Base-by-base conservation (phyloP, 2,113 vertebrate species). In the Oreochromis tanganicae region DNA sequence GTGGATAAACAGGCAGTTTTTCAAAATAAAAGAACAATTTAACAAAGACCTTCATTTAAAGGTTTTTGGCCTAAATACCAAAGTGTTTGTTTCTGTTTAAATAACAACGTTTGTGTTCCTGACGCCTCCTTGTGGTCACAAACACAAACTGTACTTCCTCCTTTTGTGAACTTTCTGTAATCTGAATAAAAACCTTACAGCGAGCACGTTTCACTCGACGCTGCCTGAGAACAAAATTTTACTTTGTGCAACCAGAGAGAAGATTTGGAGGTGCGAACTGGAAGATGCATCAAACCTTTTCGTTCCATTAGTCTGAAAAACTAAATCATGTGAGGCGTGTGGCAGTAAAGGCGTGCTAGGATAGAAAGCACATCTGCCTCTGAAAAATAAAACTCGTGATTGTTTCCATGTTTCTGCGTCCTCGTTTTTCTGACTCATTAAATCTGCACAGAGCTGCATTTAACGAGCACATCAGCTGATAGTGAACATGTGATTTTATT, bases 341-440 rank as follows among this genome's bases (percentile, higher is more conserved):
- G 1, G 4, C 24, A 57, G 21, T 57, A 24, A 8, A 29, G 13
- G 24, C 8, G 14, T 24, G n/a, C n/a, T 27, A 3, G 43, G 10
- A 50, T 19, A 68, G 19, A 34, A 73, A 73, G 14, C 68, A 43
- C n/a, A 43, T 0, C 9, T 78, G 73, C 1, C 7, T 52, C 46
- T 32, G 17, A 32, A 8, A 50, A 32, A n/a, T 4, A 4, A 34
- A 50, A 34, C 48, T 78, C 27, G 4, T 8, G 46, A n/a, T 32
- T 14, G 13, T 8, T 46, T 73, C 14, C 66, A 3, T 43, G 41
- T 73, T 73, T 73, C 38, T 46, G 66, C 21, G 3, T 71, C 38
- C 5, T 27, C 1, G 0, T 27, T 43, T 0, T 41, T 71, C 12
- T 43, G 5, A 1, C 27, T 0, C 21, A 5, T 17, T 29, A 46